phyloP scores from a whole-genome alignment of 2,113 vertebrate genomes.

The Acrocephalus kingi region DNA sequence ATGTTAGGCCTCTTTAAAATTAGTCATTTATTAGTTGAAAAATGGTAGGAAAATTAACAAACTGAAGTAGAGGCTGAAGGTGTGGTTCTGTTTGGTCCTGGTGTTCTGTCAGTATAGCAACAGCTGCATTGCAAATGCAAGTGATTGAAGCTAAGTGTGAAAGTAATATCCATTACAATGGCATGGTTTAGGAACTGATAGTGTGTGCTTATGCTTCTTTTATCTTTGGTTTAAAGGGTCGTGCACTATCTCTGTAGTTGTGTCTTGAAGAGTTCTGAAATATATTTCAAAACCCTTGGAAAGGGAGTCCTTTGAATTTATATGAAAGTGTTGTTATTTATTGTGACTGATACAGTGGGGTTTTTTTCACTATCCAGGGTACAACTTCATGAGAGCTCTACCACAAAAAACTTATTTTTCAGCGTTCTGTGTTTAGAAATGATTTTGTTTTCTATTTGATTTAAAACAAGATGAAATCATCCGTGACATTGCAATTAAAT shows the following conservation, averaged over 20 bases:
- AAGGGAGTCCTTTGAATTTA: not conserved
- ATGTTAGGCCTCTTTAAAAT: accelerated
- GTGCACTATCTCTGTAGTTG: accelerated
- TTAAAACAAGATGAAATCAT: constrained; percentile 18
- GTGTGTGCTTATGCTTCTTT: not conserved
- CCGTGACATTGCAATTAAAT: constrained; percentile 15
- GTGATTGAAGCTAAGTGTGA: not conserved
- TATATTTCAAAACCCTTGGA: not conserved
- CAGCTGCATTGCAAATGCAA: not conserved
- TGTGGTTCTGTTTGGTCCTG: not conserved
- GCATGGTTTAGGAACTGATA: not conserved
- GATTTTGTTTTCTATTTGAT: constrained; percentile 25
- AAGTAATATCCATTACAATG: not conserved
- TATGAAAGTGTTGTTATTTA: not conserved
- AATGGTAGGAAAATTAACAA: not conserved
- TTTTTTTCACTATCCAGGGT: not conserved
- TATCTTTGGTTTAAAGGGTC: not conserved
- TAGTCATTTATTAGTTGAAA: not conserved
- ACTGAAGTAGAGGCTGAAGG: not conserved
- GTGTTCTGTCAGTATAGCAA: not conserved
- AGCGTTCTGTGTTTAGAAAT: not conserved
- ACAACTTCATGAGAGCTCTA: not conserved
- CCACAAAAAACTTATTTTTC: not conserved
- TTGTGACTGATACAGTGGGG: not conserved
- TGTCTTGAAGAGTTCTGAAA: not conserved